Conservation (phyloP, 2,113 vertebrate genomes). For the Zosterops hypoxanthus region DNA sequence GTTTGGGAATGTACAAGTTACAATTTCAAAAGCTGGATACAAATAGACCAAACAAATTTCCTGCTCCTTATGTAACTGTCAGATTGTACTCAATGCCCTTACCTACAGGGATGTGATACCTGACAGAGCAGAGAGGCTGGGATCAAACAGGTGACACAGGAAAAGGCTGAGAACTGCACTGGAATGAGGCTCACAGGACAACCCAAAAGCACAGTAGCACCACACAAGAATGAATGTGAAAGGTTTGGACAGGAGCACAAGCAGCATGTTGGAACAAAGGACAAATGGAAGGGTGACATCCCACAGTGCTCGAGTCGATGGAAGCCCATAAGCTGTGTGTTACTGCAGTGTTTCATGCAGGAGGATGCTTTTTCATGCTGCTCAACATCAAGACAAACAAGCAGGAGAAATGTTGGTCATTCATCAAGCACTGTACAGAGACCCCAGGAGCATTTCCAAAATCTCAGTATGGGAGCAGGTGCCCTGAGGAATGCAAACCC, state of each 20-base stretch:
- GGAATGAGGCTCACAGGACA: not conserved
- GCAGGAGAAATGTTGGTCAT: conserved; percentile 9
- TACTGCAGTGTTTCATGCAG: not conserved
- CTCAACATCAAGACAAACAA: not conserved
- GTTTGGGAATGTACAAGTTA: not conserved
- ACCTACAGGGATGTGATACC: not conserved
- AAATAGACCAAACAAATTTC: not conserved
- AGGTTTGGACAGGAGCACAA: not conserved
- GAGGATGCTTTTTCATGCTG: conserved; percentile 18
- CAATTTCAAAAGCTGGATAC: not conserved
- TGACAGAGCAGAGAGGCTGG: not conserved
- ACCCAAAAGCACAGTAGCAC: not conserved
- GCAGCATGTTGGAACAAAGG: not conserved
- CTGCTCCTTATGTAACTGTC: not conserved
- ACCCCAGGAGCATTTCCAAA: not conserved
- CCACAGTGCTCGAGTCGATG: not conserved
- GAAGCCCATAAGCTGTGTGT: not conserved
- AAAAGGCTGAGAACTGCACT: not conserved
- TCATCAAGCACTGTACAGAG: not conserved
- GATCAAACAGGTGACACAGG: not conserved
- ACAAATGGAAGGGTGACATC: not conserved
- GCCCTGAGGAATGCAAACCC: not conserved
- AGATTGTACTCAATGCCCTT: not conserved
- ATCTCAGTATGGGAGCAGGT: not conserved
- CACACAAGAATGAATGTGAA: not conserved